Conservation (phyloP, 2,113 vertebrate species). For the Plotosus lineatus region DNA sequence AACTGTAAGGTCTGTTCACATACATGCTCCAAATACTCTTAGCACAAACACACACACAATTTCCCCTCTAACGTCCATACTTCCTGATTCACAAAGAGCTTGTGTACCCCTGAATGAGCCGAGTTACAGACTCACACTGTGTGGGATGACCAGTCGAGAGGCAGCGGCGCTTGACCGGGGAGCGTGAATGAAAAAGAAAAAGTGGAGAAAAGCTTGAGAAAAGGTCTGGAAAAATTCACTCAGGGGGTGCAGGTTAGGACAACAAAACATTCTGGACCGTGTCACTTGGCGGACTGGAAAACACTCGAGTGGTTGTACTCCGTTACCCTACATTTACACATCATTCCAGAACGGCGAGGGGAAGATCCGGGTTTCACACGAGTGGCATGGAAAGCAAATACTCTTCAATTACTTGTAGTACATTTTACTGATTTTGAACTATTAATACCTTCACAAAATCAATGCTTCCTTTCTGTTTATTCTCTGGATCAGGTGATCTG, state of each 20-base stretch:
- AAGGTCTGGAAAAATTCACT: neutral
- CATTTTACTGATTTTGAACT: neutral
- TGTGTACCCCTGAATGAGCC: slow-evolving; percentile 50
- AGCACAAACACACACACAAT: slow-evolving; percentile 56
- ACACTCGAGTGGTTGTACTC: neutral
- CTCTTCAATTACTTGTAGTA: neutral
- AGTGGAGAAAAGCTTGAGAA: neutral
- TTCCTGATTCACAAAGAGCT: slow-evolving; percentile 65
- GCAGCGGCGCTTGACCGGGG: slow-evolving; percentile 32
- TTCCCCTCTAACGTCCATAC: slow-evolving; percentile 55
- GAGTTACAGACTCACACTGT: slow-evolving; percentile 49
- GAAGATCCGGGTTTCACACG: neutral
- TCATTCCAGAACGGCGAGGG: neutral
- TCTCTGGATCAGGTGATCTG: neutral
- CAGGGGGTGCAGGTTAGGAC: neutral
- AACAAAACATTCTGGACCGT: neutral
- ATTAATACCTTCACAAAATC: no score
- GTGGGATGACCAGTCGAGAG: slow-evolving; percentile 38
- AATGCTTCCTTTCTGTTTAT: no score
- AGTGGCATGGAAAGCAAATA: neutral
- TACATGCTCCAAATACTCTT: slow-evolving; percentile 48
- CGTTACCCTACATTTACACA: neutral
- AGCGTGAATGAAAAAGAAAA: slow-evolving; percentile 2
- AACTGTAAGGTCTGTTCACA: slow-evolving; percentile 71
- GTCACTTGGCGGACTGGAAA: neutral